phyloP scores from a whole-genome alignment of 2,113 vertebrate species.

The Eolophus roseicapilla region DNA sequence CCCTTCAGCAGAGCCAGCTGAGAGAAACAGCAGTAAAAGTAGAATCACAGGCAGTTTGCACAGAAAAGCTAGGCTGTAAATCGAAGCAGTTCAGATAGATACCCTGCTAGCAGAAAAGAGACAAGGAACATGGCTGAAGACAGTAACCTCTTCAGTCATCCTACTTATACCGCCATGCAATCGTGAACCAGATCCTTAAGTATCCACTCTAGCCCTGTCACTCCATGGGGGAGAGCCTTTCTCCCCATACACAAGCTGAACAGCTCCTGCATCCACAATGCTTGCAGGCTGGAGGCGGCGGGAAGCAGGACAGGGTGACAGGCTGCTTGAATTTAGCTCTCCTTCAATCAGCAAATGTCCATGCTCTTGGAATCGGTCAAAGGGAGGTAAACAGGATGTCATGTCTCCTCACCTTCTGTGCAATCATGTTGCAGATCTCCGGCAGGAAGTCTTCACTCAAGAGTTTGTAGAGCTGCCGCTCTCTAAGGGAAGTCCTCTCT shows the following conservation, averaged over 20 bases:
- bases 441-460: conserved; percentile 97
- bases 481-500: conserved; percentile 88
- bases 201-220: not conserved
- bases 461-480: conserved; percentile 92
- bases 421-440: conserved; percentile 97
- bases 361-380: not conserved
- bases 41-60: conserved; percentile 20
- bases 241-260: not conserved
- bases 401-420: conserved; percentile 87
- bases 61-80: conserved; percentile 51
- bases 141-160: conserved; percentile 45
- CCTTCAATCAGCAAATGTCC: not conserved
- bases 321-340: not conserved
- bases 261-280: not conserved
- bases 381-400: conserved; percentile 59
- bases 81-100: conserved; percentile 23
- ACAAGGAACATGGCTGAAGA: not conserved
- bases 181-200: not conserved
- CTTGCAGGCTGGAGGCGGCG: not conserved
- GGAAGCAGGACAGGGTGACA: not conserved
- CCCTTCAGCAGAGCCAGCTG: not conserved
- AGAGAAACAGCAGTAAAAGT: conserved; percentile 19
- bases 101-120: conserved; percentile 13
- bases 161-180: not conserved
- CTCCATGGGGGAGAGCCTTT: not conserved